Evolutionary conservation across 2,888 invertebrate genomes (phyloP).

Genomic region (Caenorhabditis zanzibari): DNA sequence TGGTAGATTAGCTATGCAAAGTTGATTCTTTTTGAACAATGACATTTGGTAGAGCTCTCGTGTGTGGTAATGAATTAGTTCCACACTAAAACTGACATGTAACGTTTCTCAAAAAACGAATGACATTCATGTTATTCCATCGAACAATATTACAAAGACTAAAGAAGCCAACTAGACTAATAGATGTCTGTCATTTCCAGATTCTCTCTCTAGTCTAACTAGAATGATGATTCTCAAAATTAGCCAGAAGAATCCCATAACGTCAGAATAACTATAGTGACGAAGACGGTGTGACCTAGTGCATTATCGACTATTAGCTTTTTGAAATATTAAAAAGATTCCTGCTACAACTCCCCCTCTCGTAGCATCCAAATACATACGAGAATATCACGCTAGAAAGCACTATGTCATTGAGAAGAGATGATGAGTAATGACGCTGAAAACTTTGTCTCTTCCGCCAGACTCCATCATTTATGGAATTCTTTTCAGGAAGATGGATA

Average conservation of each 20-base stretch:
- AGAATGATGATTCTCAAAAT: not conserved
- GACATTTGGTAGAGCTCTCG: not conserved
- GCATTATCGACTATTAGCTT: slow-evolving; percentile 56
- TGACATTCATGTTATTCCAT: slow-evolving; percentile 1
- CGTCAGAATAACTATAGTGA: slow-evolving; percentile 40
- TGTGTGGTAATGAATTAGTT: not conserved
- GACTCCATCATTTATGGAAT: slow-evolving; percentile 6
- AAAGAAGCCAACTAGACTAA: slow-evolving; percentile 6
- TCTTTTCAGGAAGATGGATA: slow-evolving; percentile 65
- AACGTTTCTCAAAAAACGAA: not conserved
- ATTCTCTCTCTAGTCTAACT: not conserved
- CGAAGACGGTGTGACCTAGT: slow-evolving; percentile 12
- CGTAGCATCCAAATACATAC: slow-evolving; percentile 21
- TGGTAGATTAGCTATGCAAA: slow-evolving; percentile 19
- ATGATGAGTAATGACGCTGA: slow-evolving; percentile 42
- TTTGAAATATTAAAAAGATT: slow-evolving; percentile 50
- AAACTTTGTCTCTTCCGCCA: not conserved
- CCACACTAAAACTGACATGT: too few relatives aligned
- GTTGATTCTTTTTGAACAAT: not conserved
- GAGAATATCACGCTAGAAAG: slow-evolving; percentile 48
- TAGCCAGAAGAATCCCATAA: not conserved
- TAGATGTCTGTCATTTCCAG: slow-evolving; percentile 18
- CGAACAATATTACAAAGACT: too few relatives aligned
- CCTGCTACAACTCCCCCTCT: not conserved
- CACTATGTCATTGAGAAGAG: slow-evolving; percentile 24